A percentile compares a stretch with the other conserved stretches of the same genome.
Conservation (phyloP, 1,140 invertebrate genomes). For the Vollenhovia emeryi region DNA sequence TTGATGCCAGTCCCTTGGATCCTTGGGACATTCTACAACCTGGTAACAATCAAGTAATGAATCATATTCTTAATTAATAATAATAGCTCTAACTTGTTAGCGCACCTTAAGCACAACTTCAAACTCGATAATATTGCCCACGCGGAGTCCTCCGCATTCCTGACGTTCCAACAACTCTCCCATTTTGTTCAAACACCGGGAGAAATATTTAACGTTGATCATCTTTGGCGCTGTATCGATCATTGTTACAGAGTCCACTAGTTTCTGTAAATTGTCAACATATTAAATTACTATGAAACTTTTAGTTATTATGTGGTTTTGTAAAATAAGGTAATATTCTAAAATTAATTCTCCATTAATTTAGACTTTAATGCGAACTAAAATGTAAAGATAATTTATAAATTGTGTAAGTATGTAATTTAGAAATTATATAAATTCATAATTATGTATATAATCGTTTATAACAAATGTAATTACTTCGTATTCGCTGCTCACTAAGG, state of each 20-base stretch:
- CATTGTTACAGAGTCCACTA: conserved; percentile 85
- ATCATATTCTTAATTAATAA: background rate
- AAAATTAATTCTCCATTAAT: background rate
- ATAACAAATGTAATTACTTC: conserved; percentile 83
- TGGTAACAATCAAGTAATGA: conserved; percentile 53
- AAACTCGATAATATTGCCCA: conserved; percentile 86
- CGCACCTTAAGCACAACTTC: conserved; percentile 74
- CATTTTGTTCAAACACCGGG: conserved; percentile 86
- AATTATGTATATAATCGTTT: conserved; percentile 5
- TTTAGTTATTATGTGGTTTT: background rate
- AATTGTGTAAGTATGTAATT: background rate
- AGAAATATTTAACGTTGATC: conserved; percentile 88
- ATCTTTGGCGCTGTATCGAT: conserved; percentile 87
- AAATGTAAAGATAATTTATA: background rate
- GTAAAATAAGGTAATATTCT: background rate
- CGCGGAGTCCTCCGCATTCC: conserved; percentile 87
- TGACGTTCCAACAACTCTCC: conserved; percentile 76
- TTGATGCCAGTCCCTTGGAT: conserved; percentile 88
- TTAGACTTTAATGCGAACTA: background rate
- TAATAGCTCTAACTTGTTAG: conserved; percentile 5
- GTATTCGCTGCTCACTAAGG: conserved; percentile 90
- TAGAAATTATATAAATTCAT: background rate
- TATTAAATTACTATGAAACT: background rate
- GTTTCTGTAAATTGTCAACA: conserved; percentile 75
- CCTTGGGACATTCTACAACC: conserved; percentile 86